Evolutionary conservation across 2,797 vertebrate species (phyloP), one percentile per base, ranked within the genome.

Genomic region (Menidia menidia): DNA sequence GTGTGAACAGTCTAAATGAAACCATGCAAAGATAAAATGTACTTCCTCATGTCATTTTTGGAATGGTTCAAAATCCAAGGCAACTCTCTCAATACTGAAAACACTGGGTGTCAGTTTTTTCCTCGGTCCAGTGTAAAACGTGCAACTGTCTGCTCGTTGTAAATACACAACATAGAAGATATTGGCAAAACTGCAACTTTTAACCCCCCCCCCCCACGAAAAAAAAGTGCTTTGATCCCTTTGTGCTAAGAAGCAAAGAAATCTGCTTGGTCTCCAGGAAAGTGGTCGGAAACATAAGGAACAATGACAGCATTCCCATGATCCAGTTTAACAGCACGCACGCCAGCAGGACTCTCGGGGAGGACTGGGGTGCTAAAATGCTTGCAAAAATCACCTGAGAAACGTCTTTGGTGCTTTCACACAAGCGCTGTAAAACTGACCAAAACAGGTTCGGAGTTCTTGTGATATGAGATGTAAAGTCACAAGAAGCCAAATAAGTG

Each of bases 161-260:
- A 75, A 89, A 89, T 71, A 78, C 66, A 77, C 52, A 74, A 78
- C 80, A 87, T 33, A 80, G 44, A 89, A 93, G 88, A 83, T 75
- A 86, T 93, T 96, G 95, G 95, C 95, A 95, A 96, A 89, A 39
- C 96, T 96, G 95, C 96, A 97, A 96, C 94, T 90, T 94, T 91
- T 95, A 25, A 25, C 25, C 25, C 25, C 25, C 25, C 25, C 25
- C 94, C 92, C n/a, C n/a, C n/a, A n/a, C n/a, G n/a, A 95, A 96
- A 99, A 98, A 97, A 98, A 97, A 98, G 97, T 98, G 97, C 96
- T 96, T 96, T 83, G 92, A 92, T 88, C 83, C 93, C 91, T 95
- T 91, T 90, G 88, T 73, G 83, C 85, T 73, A 81, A 93, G 92
- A 84, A 93, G 78, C 33, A 19, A 92, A 70, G 32, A 63, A 41